A percentile compares a stretch with the other conserved stretches of the same genome.
Evolutionary conservation across 1,140 invertebrate genomes (phyloP).

Genomic region (Drosophila parvula): DNA sequence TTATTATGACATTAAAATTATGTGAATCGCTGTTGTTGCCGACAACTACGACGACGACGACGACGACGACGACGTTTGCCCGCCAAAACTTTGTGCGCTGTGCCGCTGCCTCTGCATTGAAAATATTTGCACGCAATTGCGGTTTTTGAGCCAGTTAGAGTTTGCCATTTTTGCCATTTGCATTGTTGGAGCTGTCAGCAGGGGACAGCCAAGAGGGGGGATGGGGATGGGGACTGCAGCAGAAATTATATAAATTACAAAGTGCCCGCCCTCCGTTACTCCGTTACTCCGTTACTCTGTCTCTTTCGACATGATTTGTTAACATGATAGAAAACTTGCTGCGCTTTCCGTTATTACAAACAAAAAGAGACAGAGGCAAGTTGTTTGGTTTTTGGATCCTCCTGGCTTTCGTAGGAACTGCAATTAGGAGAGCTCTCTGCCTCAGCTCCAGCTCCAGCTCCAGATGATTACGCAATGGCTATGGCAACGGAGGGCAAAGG

Average conservation of each 20-base stretch:
- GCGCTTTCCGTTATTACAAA: slow-evolving; percentile 44
- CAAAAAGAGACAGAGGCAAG: neutral
- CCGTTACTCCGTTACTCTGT: slow-evolving; percentile 10
- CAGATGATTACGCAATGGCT: slow-evolving; percentile 48
- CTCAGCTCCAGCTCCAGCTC: neutral
- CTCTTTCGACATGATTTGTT: slow-evolving; percentile 78
- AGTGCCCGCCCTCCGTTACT: slow-evolving; percentile 18
- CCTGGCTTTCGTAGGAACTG: slow-evolving; percentile 25
- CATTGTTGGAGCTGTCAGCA: slow-evolving; percentile 73
- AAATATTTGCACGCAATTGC: slow-evolving; percentile 83
- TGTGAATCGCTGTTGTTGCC: slow-evolving; percentile 55
- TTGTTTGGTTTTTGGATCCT: slow-evolving; percentile 22
- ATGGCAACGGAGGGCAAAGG: slow-evolving; percentile 4
- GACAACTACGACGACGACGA: slow-evolving; percentile 1
- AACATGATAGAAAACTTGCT: slow-evolving; percentile 79
- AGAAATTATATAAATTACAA: slow-evolving; percentile 82
- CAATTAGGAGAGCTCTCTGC: slow-evolving; percentile 33
- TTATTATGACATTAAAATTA: slow-evolving; percentile 83
- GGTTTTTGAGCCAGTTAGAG: slow-evolving; percentile 65
- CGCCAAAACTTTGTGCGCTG: slow-evolving; percentile 62
- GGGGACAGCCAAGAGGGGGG: slow-evolving; percentile 4
- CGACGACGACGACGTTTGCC: slow-evolving; percentile 35
- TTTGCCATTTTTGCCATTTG: slow-evolving; percentile 65
- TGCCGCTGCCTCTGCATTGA: slow-evolving; percentile 60
- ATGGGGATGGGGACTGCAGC: slow-evolving; percentile 49